Evolutionary conservation across 2,113 vertebrate genomes (phyloP).

Genomic region (Xyliphius kryptos): DNA sequence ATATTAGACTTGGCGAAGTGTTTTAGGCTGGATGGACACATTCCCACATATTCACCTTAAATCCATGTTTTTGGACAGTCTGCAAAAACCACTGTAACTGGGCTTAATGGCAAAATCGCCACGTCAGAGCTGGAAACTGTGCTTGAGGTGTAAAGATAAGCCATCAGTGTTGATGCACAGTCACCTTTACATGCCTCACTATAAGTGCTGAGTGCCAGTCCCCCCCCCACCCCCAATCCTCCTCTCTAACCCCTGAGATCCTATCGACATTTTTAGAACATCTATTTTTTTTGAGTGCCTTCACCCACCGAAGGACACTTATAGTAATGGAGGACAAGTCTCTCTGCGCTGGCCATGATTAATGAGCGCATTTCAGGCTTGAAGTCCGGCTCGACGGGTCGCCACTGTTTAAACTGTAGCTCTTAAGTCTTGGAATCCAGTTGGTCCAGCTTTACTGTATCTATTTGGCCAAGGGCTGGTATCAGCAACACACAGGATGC

Average conservation of each 20-base stretch:
- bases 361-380: conserved; percentile 53
- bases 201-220: conserved; percentile 35
- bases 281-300: conserved; percentile 54
- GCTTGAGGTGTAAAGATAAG: conserved; percentile 45
- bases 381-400: conserved; percentile 25
- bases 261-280: conserved; percentile 58
- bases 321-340: conserved; percentile 59
- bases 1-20: too few species aligned
- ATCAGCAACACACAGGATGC: conserved; percentile 73
- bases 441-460: conserved; percentile 63
- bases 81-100: background rate
- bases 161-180: conserved; percentile 45
- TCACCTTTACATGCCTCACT: conserved; percentile 29
- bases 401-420: conserved; percentile 19
- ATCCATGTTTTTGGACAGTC: too few species aligned
- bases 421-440: conserved; percentile 47
- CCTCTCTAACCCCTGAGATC: conserved; percentile 42
- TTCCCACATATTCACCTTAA: too few species aligned
- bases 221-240: conserved; percentile 23
- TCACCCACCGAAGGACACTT: conserved; percentile 57
- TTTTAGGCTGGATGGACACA: too few species aligned
- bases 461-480: conserved; percentile 61
- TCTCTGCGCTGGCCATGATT: conserved; percentile 55
- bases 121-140: background rate
- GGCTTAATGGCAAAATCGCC: background rate